Percentiles rank a stretch among this genome's conserved stretches.
phyloP scores from a whole-genome alignment of 2,113 vertebrate species.

The Nothocercus julius region DNA sequence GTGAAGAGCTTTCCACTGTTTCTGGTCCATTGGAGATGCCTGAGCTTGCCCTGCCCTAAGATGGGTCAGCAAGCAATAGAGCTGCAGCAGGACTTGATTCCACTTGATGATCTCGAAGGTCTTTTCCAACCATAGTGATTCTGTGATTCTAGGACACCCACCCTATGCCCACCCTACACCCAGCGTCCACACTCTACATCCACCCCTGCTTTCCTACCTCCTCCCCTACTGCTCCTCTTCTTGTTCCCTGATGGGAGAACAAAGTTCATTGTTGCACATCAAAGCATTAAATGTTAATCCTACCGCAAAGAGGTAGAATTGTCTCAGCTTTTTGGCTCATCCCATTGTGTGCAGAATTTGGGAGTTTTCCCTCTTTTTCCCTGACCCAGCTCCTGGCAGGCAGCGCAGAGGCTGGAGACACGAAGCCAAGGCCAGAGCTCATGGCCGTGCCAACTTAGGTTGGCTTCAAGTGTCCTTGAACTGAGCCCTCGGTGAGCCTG shows the following conservation, averaged over 20 bases:
- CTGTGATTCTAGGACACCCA: too few species aligned
- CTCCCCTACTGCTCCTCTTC: background rate
- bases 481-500: background rate
- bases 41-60: rapidly evolving
- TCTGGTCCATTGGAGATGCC: background rate
- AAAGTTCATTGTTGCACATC: background rate
- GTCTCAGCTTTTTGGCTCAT: background rate
- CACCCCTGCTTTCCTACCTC: background rate
- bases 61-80: background rate
- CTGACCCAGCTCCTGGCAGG: background rate
- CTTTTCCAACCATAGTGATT: too few species aligned
- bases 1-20: background rate
- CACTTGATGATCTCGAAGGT: too few species aligned
- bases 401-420: background rate
- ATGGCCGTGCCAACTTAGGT: background rate
- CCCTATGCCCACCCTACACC: too few species aligned
- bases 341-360: background rate
- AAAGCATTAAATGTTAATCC: rapidly evolving
- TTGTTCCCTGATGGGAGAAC: background rate
- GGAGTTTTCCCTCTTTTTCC: background rate
- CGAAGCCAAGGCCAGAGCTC: background rate
- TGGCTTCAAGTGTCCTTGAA: conserved; percentile 33
- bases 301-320: background rate
- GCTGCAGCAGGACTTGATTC: background rate
- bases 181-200: too few species aligned